Conservation (phyloP, 2,888 invertebrate genomes). For the Vanessa cardui region DNA sequence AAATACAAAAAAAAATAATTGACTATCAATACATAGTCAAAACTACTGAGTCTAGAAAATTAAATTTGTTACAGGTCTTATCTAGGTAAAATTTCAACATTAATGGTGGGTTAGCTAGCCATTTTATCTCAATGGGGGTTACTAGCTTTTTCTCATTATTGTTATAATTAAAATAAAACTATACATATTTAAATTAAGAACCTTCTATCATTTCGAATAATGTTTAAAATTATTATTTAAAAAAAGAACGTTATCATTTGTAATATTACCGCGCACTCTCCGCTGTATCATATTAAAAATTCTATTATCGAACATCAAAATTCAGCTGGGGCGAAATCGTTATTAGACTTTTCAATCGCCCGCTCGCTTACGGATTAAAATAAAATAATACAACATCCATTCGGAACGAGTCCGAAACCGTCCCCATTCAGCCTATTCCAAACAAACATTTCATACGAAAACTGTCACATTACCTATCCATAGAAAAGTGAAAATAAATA, state of each 20-base stretch:
- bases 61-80: too few relatives aligned
- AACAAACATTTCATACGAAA: slow-evolving; percentile 79
- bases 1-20: too few relatives aligned
- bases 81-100: too few relatives aligned
- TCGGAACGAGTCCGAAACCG: slow-evolving; percentile 57
- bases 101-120: too few relatives aligned
- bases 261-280: background rate
- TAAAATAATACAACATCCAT: slow-evolving; percentile 71
- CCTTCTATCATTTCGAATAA: background rate
- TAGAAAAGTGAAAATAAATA: slow-evolving; percentile 79
- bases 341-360: slow-evolving; percentile 52
- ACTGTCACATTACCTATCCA: slow-evolving; percentile 76
- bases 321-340: slow-evolving; percentile 46
- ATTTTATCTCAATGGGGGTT: too few relatives aligned
- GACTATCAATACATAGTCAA: too few relatives aligned
- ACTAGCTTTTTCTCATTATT: too few relatives aligned
- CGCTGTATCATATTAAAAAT: slow-evolving; percentile 29
- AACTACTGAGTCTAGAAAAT: too few relatives aligned
- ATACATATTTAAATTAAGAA: background rate
- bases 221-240: background rate
- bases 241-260: background rate
- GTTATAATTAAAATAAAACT: background rate
- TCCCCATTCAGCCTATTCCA: slow-evolving; percentile 66
- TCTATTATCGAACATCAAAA: slow-evolving; percentile 34
- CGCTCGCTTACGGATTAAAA: slow-evolving; percentile 69